phyloP scores from a whole-genome alignment of 1,140 invertebrate genomes.

The Drosophila simulans region DNA sequence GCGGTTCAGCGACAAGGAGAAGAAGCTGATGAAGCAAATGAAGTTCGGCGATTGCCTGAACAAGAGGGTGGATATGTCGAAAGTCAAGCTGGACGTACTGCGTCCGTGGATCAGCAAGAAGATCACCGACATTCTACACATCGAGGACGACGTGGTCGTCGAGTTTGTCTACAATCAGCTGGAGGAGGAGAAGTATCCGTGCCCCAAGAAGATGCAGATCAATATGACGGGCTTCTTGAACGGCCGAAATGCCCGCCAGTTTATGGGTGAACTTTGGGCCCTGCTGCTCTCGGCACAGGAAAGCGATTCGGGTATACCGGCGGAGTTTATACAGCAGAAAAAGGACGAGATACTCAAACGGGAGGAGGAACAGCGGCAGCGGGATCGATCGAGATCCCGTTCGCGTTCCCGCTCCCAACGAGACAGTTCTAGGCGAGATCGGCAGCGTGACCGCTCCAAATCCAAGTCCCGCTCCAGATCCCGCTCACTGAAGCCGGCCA shows the following conservation, averaged over 20 bases:
- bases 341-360: slow-evolving; percentile 97
- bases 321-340: slow-evolving; percentile 96
- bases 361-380: slow-evolving; percentile 85
- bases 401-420: slow-evolving; percentile 52
- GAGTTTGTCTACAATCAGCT: slow-evolving; percentile 99
- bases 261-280: slow-evolving; percentile 99
- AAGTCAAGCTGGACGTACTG: slow-evolving; percentile 98
- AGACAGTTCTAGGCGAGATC: slow-evolving; percentile 50
- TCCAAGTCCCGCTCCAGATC: slow-evolving; percentile 61
- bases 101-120: slow-evolving; percentile 99
- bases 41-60: slow-evolving; percentile 97
- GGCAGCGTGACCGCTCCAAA: slow-evolving; percentile 52
- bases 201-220: slow-evolving; percentile 99
- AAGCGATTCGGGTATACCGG: slow-evolving; percentile 96
- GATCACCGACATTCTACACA: slow-evolving; percentile 96
- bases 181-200: slow-evolving; percentile 95
- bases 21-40: slow-evolving; percentile 99
- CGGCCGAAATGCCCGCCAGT: slow-evolving; percentile 98
- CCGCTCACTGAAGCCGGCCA: slow-evolving; percentile 42
- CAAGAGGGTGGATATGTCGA: slow-evolving; percentile 98
- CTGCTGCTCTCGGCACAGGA: slow-evolving; percentile 97
- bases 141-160: slow-evolving; percentile 99
- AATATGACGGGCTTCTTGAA: slow-evolving; percentile 99
- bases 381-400: slow-evolving; percentile 65
- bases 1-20: slow-evolving; percentile 99